Evolutionary conservation across 2,888 invertebrate species (phyloP), one percentile per base, ranked within the genome.

Genomic region (Cheilosia grossa): DNA sequence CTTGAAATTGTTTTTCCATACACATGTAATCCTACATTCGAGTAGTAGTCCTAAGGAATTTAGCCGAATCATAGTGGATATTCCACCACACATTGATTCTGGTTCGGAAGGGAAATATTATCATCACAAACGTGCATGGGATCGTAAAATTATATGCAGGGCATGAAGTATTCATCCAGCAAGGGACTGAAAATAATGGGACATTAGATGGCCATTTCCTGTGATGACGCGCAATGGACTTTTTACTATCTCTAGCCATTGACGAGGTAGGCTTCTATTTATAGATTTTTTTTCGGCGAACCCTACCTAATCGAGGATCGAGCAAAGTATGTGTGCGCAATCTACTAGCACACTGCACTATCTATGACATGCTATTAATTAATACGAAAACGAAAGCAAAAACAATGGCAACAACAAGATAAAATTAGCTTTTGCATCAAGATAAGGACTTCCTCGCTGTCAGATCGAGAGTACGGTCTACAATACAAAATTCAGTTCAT

Each of bases 1-100:
- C 77, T 72, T 51, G 64, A 67, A 67, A 73, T 63, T 61, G 66
- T 56, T 59, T 54, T 72, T 64, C 51, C 54, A 47, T 27, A 21
- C n/a, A n/a, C n/a, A n/a, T n/a, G n/a, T 24, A 24, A 2, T 2
- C 5, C 0, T 21, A 63, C 47, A 63, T 33, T 2, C 13, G 13
- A 10, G 13, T 37, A 37, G 4, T 13, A 37, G 3, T 37, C 13
- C 37, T 13, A 13, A 4, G 37, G 13, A 37, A 37, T 37, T 37
- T 37, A 13, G 13, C 27, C 37, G 21, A 44, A 69, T 37, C 40
- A 47, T 17, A 10, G 33, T 33, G n/a, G 24, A n/a, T 37, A 64
- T 27, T 27, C 27, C 6, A 27, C 27, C 27, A 27, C 5, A 6
- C 7, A 6, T 37, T 15, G 30, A 7, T 13, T 70, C 40, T 47